Evolutionary conservation across 2,797 vertebrate species (phyloP), one percentile per base, ranked within the genome.

Genomic region (Sebastes itinus): DNA sequence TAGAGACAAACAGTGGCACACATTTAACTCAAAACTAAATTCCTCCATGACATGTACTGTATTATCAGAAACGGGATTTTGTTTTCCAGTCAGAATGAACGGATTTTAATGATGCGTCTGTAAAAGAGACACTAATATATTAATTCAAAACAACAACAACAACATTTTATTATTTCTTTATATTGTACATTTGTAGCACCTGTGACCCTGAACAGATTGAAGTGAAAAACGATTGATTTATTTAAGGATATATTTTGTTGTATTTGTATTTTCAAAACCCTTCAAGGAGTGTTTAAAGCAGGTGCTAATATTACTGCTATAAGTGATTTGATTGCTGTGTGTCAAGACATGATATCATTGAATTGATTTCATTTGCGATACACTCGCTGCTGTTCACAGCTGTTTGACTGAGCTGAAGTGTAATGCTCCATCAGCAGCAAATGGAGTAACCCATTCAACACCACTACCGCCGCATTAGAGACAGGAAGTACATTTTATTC

Each of bases 281-380:
- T 54, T 81, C 23, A 22, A 69, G 35, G 55, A 64, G 56, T 18
- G 62, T 87, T 84, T 72, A 71, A 77, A 74, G 52, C 80, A 86
- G 75, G 75, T 82, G 81, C 62, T 80, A 73, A 82, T 75, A 68
- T 83, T 77, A 74, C 72, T 67, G 65, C 71, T 80, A 70, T 35
- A 75, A 85, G 76, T 75, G 82, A 87, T 80, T 83, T 83, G 88
- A 84, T 82, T 83, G 82, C 78, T 13, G 77, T 46, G 76, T 83
- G 88, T 87, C 79, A 84, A 86, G 81, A 78, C 72, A 83, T 81
- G 75, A 88, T 87, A 90, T 83, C 77, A 78, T 23, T 81, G 81
- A 83, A 80, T 84, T 90, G 87, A 88, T 88, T 90, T 83, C 81
- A 90, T 92, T 87, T 87, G 85, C 13, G 56, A 85, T 82, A 85